phyloP scores from a whole-genome alignment of 2,797 vertebrate genomes.

The Acanthurus lineatus region DNA sequence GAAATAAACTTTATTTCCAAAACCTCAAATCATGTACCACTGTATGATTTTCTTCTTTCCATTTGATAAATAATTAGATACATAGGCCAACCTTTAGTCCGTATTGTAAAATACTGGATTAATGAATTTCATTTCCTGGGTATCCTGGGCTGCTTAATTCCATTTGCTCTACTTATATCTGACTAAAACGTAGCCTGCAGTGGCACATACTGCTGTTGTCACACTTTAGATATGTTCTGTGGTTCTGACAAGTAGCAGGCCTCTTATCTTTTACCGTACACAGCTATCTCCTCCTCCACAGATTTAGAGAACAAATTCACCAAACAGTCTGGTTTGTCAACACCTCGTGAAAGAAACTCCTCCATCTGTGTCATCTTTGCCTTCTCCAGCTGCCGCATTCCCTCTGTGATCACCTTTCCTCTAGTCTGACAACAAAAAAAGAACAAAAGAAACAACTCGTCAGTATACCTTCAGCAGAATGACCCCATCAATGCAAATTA shows the following conservation, averaged over 20 bases:
- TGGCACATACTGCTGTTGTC: neutral
- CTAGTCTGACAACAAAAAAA: slow-evolving; percentile 80
- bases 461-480: neutral
- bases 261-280: slow-evolving; percentile 83
- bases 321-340: slow-evolving; percentile 77
- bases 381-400: slow-evolving; percentile 89
- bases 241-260: neutral
- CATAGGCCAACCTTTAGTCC: neutral
- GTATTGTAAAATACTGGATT: neutral
- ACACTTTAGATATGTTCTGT: neutral
- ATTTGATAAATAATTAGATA: neutral
- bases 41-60: neutral
- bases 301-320: slow-evolving; percentile 88
- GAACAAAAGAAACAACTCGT: neutral
- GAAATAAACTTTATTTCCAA: slow-evolving; percentile 29
- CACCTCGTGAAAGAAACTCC: slow-evolving; percentile 81
- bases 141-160: neutral
- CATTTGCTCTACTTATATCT: neutral
- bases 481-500: neutral
- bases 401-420: slow-evolving; percentile 85
- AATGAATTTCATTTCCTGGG: too few relatives aligned
- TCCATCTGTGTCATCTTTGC: slow-evolving; percentile 88
- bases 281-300: slow-evolving; percentile 87
- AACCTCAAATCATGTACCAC: neutral
- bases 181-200: slow-evolving; percentile 6